Base-by-base conservation (phyloP, 2,888 invertebrate genomes). In the Sesia apiformis region DNA sequence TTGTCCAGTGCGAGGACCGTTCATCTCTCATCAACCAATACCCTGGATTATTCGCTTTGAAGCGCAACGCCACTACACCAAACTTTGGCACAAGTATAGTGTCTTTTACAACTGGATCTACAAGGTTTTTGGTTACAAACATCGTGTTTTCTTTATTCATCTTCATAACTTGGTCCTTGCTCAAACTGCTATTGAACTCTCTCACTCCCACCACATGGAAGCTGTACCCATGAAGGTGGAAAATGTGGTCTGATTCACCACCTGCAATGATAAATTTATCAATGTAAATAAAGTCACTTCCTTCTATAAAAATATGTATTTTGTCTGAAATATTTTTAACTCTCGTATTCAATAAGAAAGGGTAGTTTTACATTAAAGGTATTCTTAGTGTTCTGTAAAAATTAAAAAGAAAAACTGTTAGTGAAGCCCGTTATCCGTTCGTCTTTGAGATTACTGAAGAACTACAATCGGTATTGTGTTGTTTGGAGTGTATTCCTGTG, bases 21-120 rank as follows among this genome's bases (percentile, higher is more conserved):
- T 95, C 95, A 63, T 95, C 95, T 63, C 95, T 92, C 74, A 96
- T 90, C 78, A 96, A 91, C 96, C 96, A 96, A 65, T 93, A 94
- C 7, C 95, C 95, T 66, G 95, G 94, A 81, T 95, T 95, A 63
- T 93, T 91, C 5, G 95, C 95, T 63, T 92, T 90, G 68, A 96
- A 95, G 57, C 95, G 88, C 42, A 95, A 70, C 3, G 93, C 93
- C 0, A 93, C 93, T 0, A 91, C 93, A 0, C 95, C 93, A 57
- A 91, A 92, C 69, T 91, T 93, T 0, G 95, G 94, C 40, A 96
- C 91, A 2, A 93, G 90, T 55, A 95, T 90, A 0, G 95, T 95
- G 68, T 95, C 95, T 73, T 95, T 96, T 6, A 87, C 58, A 0
- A 93, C 91, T 0, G 95, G 93, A 62, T 91, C 89, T 1, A 82